Conservation (phyloP, 2,113 vertebrate genomes). For the Polypterus senegalus region DNA sequence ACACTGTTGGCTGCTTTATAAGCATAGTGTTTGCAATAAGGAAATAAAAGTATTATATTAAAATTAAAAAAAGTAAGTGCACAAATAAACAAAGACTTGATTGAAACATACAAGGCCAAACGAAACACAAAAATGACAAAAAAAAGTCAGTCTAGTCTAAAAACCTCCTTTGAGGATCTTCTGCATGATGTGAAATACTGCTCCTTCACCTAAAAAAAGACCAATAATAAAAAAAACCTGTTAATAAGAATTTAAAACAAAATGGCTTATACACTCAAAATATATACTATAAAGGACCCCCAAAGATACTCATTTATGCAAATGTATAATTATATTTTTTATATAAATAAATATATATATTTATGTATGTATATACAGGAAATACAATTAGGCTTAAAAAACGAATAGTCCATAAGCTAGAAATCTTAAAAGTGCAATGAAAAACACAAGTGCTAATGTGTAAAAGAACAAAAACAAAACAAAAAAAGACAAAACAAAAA, state of each 20-base stretch:
- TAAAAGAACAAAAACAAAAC: conserved; percentile 29
- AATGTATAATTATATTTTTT: too few relatives aligned
- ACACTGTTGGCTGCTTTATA: conserved; percentile 3
- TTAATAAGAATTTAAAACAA: conserved; percentile 17
- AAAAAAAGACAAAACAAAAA: conserved; percentile 31
- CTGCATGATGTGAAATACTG: conserved; percentile 58
- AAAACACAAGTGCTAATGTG: conserved; percentile 23
- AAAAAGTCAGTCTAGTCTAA: conserved; percentile 18
- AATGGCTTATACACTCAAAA: background rate
- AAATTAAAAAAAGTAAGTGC: conserved; percentile 4
- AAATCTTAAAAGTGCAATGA: conserved; percentile 41
- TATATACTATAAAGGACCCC: conserved; percentile 35
- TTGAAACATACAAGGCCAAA: conserved; percentile 25
- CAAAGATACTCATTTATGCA: conserved; percentile 20
- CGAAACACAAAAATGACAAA: conserved; percentile 18
- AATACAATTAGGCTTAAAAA: conserved; percentile 33
- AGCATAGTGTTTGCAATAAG: conserved; percentile 2
- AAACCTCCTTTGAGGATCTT: conserved; percentile 29
- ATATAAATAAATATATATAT: background rate
- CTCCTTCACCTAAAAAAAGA: conserved; percentile 69
- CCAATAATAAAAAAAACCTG: conserved; percentile 22
- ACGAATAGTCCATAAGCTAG: conserved; percentile 42
- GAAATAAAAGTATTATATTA: conserved; percentile 6
- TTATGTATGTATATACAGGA: conserved; percentile 13
- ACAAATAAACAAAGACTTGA: conserved; percentile 14